phyloP scores from a whole-genome alignment of 2,113 vertebrate species.

The Rana temporaria region DNA sequence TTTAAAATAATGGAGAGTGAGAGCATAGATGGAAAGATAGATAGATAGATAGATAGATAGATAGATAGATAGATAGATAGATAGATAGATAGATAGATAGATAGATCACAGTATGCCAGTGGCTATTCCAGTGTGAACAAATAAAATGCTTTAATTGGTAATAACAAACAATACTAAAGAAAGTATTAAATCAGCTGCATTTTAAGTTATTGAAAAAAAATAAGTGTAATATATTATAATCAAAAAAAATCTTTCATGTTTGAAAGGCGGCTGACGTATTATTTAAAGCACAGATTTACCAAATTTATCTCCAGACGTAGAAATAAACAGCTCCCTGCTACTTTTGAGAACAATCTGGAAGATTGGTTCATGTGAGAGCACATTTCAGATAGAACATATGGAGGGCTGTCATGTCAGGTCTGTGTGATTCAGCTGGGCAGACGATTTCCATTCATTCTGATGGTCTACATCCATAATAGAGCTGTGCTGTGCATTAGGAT shows the following conservation, averaged over 20 bases:
- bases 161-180: too few species aligned
- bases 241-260: background rate
- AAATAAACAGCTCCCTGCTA: constrained; percentile 16
- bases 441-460: constrained; percentile 46
- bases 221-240: background rate
- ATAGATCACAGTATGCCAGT: too few species aligned
- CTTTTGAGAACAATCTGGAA: constrained; percentile 37
- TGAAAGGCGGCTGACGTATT: background rate
- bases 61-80: background rate
- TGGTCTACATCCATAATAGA: constrained; percentile 45
- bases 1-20: too few species aligned
- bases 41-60: constrained; percentile 33
- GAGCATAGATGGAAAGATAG: too few species aligned
- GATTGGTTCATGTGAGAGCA: constrained; percentile 13
- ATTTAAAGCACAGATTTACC: background rate
- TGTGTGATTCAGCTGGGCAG: constrained; percentile 50
- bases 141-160: too few species aligned
- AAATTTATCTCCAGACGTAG: constrained; percentile 28
- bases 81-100: too few species aligned
- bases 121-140: too few species aligned
- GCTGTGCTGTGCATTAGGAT: constrained; percentile 28
- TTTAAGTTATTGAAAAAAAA: too few species aligned
- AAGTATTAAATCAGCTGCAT: too few species aligned
- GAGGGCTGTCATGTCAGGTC: constrained; percentile 47
- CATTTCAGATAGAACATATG: constrained; percentile 48